Evolutionary conservation across 2,797 vertebrate genomes (phyloP).

Genomic region (Ispidina picta): DNA sequence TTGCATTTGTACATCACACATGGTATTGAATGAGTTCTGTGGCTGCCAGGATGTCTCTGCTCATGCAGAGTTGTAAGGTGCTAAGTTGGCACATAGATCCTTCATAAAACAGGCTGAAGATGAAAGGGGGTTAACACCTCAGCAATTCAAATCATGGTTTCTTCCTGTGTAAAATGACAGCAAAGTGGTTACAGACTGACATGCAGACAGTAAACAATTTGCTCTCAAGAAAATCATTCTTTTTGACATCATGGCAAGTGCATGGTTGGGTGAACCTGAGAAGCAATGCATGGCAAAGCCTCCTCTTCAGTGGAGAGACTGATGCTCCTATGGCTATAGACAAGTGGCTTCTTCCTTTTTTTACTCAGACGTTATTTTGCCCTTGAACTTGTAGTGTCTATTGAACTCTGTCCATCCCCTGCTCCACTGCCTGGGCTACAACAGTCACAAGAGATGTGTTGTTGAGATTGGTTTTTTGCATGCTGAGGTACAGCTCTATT

Average conservation of each 20-base stretch:
- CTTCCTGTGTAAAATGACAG: neutral
- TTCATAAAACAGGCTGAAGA: neutral
- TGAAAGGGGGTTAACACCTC: neutral
- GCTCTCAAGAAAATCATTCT: neutral
- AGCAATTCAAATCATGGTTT: neutral
- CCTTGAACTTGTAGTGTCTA: rapidly evolving
- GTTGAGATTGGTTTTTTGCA: neutral
- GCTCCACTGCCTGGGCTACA: neutral
- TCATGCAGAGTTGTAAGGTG: neutral
- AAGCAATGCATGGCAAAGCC: neutral
- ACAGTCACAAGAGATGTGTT: neutral
- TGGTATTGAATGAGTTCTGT: neutral
- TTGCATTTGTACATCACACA: neutral
- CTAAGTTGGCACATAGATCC: neutral
- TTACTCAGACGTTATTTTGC: neutral
- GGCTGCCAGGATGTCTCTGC: neutral
- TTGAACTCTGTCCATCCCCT: neutral
- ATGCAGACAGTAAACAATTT: neutral
- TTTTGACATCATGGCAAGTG: neutral
- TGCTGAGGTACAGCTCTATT: neutral
- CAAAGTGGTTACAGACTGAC: neutral
- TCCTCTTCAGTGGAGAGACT: neutral
- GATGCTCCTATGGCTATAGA: neutral
- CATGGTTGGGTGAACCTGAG: rapidly evolving
- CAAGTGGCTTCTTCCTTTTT: neutral